Conservation (phyloP, 2,113 vertebrate genomes). For the Plotosus lineatus region DNA sequence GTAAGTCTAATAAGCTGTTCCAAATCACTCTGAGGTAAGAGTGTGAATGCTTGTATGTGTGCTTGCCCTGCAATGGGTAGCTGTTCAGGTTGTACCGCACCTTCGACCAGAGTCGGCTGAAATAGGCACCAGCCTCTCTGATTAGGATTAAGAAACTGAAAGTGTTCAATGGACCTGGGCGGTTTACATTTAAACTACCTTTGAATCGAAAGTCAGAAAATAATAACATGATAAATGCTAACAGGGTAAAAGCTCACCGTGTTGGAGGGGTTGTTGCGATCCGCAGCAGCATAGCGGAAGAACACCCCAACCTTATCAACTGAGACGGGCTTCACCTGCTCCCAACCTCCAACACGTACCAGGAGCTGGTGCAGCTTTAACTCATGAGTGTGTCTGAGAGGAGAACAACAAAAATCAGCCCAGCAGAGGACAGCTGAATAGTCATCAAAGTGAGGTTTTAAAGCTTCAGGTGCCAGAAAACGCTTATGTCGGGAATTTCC, state of each 20-base stretch:
- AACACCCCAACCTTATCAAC: constrained; percentile 97
- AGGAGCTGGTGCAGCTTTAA: constrained; percentile 93
- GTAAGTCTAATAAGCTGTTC: too few relatives aligned
- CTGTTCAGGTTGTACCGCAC: too few relatives aligned
- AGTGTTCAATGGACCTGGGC: not conserved
- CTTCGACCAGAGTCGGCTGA: too few relatives aligned
- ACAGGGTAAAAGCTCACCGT: constrained; percentile 76
- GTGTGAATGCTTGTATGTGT: too few relatives aligned
- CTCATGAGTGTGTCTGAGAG: constrained; percentile 89
- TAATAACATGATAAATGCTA: not conserved
- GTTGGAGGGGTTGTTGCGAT: constrained; percentile 87
- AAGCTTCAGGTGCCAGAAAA: not conserved
- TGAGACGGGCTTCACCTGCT: constrained; percentile 93
- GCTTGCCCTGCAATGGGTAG: too few relatives aligned
- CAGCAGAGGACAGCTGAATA: not conserved
- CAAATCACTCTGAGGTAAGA: too few relatives aligned
- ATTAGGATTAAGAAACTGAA: too few relatives aligned
- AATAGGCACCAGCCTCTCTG: too few relatives aligned
- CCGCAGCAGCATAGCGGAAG: constrained; percentile 95
- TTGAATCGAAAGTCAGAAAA: not conserved
- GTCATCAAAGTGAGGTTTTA: not conserved
- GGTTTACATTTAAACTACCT: not conserved
- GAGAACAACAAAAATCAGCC: not conserved
- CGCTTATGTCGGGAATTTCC: not conserved
- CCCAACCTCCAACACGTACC: constrained; percentile 94